Base-by-base conservation (phyloP, 2,888 invertebrate genomes). In the Dynastes maya region DNA sequence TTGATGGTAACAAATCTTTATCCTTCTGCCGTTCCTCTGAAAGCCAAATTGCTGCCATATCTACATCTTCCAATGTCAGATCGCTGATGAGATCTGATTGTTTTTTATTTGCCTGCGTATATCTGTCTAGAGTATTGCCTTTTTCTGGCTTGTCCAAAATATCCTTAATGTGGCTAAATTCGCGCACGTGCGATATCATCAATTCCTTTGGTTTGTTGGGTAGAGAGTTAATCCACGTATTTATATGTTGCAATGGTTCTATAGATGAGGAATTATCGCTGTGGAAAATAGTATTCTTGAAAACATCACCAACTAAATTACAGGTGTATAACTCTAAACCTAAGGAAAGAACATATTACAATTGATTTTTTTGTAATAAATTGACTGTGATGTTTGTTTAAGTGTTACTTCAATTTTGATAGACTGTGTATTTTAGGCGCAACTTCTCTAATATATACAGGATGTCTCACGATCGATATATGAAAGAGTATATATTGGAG, bases 271-370 rank as follows among this genome's bases (percentile, higher is more conserved):
- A 58, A 72, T 64, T 45, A 13, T 27, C 45, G 13, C 22, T 32
- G 37, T 9, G 22, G 13, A 61, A 58, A 1, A 74, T 16, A 27
- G 58, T 74, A 49, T 65, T 79, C 51, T 79, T 71, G 58, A 77
- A 79, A 40, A 79, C 68, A 49, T 79, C 79, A 53, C 77, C 74
- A 3, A 65, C 58, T n/a, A 67, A 74, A 22, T 79, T 79, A 49
- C 79, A 79, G 22, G 65, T 65, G 58, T 75, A 79, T 27, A 79
- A 65, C 9, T 70, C 64, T 49, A 77, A 51, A 27, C 74, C 74
- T 79, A 58, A 32, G 32, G 37, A 75, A 65, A 45, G 45, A 45
- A 45, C 6, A 37, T 45, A 45, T 11, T 45, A 37, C 5, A 37
- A 37, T 5, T 37, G 5, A 37, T 37, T 37, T 5, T 37, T 37